Base-by-base conservation (phyloP, 1,140 invertebrate species). In the Radopholus similis region DNA sequence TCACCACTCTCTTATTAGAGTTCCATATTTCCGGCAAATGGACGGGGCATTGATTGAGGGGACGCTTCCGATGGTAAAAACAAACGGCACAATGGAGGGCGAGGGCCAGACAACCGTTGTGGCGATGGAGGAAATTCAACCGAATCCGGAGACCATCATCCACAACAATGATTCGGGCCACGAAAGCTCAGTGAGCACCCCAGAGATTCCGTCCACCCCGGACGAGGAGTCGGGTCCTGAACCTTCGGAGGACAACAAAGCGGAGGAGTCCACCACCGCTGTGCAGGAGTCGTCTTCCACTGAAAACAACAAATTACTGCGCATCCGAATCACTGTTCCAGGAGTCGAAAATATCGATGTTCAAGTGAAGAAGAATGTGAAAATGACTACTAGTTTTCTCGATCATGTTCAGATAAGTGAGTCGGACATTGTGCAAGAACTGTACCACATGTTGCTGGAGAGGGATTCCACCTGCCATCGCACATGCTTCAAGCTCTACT, bases 361-460 rank as follows among this genome's bases (percentile, higher is more conserved):
- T 30, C 68, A 72, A 51, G 68, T 70, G 44, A 15, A 21, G 18
- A 13, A 18, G 35, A 30, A 5, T 64, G 9, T 18, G n/a, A 28
- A 63, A 1, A 21, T 18, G 1, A 0, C n/a, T 18, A 0, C 30
- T 5, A 13, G 38, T 30, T 11, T 15, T 64, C 30, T 28, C 0
- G 35, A 4, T 23, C 30, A 21, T 49, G 13, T 71, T 28, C 55
- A 71, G 69, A 72, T 71, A 21, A 32, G 47, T 4, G 69, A 47
- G 6, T 18, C 56, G 2, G 69, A 71, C 34, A 73, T 73, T 30
- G 47, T 72, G 23, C 69, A 73, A 26, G 69, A 71, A 30, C 54
- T 71, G 5, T 73, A 72, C 32, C 69, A 72, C 64, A 37, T 71
- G 37, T 32, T 71, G n/a, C 51, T 73, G 11, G 69, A 71, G 28